A percentile compares a stretch with the other conserved stretches of the same genome.
phyloP scores from a whole-genome alignment of 2,888 invertebrate genomes.

The Gryllus longicercus region DNA sequence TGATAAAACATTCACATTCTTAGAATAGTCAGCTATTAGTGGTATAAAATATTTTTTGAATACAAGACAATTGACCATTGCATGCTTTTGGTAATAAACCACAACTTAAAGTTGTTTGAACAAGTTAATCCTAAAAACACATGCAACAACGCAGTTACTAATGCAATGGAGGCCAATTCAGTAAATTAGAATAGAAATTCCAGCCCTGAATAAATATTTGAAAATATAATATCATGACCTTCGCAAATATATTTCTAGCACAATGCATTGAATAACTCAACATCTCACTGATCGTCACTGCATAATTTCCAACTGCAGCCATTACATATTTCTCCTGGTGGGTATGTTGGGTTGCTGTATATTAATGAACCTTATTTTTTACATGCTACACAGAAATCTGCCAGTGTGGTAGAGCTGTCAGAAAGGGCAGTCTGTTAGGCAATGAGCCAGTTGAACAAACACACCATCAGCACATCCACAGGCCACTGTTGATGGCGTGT shows the following conservation, averaged over 20 bases:
- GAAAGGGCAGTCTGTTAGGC: slow-evolving; percentile 1
- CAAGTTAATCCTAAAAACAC: not conserved
- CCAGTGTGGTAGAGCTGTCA: slow-evolving; percentile 11
- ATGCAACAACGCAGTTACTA: not conserved
- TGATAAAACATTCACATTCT: slow-evolving; percentile 17
- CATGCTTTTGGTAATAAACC: not conserved
- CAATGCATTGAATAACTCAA: not conserved
- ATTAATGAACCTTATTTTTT: not conserved
- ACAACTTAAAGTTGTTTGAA: not conserved
- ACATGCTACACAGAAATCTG: not conserved
- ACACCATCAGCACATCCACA: slow-evolving; percentile 17
- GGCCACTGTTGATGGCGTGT: slow-evolving; percentile 7
- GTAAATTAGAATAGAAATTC: not conserved
- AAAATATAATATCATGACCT: not conserved
- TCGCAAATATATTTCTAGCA: not conserved
- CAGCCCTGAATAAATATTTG: not conserved
- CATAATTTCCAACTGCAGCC: not conserved
- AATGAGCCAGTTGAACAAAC: slow-evolving; percentile 5
- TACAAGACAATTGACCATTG: not conserved
- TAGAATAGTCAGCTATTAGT: slow-evolving; percentile 4
- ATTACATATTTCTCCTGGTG: not conserved
- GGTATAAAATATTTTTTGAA: not conserved
- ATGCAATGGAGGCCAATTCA: not conserved
- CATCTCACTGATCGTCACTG: not conserved
- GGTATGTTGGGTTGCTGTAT: slow-evolving; percentile 10